Conservation (phyloP, 2,888 invertebrate genomes). For the Drosophila tanythrix region DNA sequence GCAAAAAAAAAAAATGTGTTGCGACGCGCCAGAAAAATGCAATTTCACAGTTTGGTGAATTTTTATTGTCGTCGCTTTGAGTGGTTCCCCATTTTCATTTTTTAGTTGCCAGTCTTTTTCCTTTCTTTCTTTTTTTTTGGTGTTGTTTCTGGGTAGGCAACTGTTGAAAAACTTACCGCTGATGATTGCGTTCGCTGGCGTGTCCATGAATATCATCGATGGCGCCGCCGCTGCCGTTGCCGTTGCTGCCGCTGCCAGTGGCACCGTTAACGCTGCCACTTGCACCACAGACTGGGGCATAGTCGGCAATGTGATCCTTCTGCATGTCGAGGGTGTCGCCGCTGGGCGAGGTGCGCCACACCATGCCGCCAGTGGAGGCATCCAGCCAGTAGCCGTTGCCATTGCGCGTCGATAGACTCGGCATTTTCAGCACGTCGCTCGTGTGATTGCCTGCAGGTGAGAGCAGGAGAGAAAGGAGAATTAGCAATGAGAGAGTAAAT, state of each 20-base stretch:
- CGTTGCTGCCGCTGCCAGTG: slow-evolving; percentile 52
- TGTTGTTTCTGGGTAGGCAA: slow-evolving; percentile 7
- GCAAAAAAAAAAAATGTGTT: slow-evolving; percentile 35
- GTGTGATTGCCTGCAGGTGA: slow-evolving; percentile 83
- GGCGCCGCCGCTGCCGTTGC: slow-evolving; percentile 41
- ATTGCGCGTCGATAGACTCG: slow-evolving; percentile 84
- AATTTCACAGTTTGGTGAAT: slow-evolving; percentile 81
- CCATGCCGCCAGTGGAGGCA: slow-evolving; percentile 84
- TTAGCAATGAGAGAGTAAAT: background rate
- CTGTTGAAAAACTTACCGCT: slow-evolving; percentile 76
- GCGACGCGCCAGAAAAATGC: slow-evolving; percentile 79
- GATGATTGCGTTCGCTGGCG: slow-evolving; percentile 78
- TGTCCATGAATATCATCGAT: slow-evolving; percentile 75
- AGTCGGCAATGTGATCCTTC: slow-evolving; percentile 85
- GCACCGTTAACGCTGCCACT: slow-evolving; percentile 55
- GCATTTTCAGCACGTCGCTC: slow-evolving; percentile 85
- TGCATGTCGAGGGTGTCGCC: slow-evolving; percentile 84
- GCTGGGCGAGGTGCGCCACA: slow-evolving; percentile 83
- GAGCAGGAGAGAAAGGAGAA: slow-evolving; percentile 8
- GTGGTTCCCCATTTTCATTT: slow-evolving; percentile 46
- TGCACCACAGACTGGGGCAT: slow-evolving; percentile 84
- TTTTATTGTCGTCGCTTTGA: slow-evolving; percentile 80
- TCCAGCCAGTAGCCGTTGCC: slow-evolving; percentile 85
- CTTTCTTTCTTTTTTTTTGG: slow-evolving; percentile 18
- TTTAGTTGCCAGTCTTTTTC: background rate